Base-by-base conservation (phyloP, 2,888 invertebrate genomes). In the Poecilobothrus nobilitatus region DNA sequence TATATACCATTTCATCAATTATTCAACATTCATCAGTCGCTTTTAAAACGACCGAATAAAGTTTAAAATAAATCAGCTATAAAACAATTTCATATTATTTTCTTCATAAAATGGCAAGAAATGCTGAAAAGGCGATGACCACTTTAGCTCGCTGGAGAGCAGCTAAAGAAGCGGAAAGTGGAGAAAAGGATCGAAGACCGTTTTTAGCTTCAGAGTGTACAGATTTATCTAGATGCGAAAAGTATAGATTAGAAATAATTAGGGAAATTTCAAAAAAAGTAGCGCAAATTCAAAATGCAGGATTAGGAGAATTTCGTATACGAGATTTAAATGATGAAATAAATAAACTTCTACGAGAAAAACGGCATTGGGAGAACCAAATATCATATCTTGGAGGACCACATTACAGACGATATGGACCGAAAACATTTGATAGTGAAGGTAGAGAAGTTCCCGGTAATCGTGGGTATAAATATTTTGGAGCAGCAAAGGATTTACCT, bases 251-350 rank as follows among this genome's bases (percentile, higher is more conserved):
- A 81, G 97, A 99, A 80, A 96, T 99, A 70, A 94, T 99, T 69
- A 86, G 97, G 69, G 99, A 99, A 83, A 92, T 99, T 63, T 95
- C 98, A 0, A 94, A 96, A 78, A 99, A 99, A 85, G 98, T 99
- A 0, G 94, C 98, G 1, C 96, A 97, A 82, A 99, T 99, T 79
- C 99, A 99, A 81, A 98, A 98, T 83, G 93, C 99, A 73, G 99
- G 99, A 70, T 85, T 99, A n/a, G 99, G 99, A 4, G 99, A 99
- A 83, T 99, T 97, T 80, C 89, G 97, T 33, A 94, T 99, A 72
- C 87, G 99, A 20, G 99, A 99, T 80, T 84, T 99, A 27, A 99
- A 99, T 80, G 99, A 99, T 83, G 98, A 99, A 82, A 99, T 99
- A 74, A 99, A 99, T 82, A 98, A 99, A 82, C 81, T 98, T 72